Conservation (phyloP, 2,113 vertebrate genomes). For the Hippotragus niger region DNA sequence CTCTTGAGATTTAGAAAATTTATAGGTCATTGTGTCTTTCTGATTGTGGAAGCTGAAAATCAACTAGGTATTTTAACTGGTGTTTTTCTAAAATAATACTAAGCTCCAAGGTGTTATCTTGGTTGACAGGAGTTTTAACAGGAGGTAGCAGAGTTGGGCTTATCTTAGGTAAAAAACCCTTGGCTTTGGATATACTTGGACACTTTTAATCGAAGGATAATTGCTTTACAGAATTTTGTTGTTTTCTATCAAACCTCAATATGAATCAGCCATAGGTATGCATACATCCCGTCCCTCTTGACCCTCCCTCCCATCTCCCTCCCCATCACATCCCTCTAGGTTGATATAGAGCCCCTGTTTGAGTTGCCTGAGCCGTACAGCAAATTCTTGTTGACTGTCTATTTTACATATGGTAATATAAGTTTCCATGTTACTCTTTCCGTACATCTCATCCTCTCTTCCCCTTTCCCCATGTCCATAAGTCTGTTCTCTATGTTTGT, state of each 20-base stretch:
- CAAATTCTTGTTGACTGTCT: background rate
- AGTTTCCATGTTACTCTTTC: background rate
- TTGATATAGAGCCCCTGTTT: background rate
- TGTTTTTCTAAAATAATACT: background rate
- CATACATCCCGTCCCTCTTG: background rate
- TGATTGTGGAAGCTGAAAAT: background rate
- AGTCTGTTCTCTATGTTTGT: background rate
- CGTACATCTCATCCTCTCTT: background rate
- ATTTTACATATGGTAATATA: background rate
- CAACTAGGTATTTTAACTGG: background rate
- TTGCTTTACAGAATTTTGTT: background rate
- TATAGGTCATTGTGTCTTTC: background rate
- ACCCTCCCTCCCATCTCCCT: background rate
- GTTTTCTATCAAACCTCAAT: background rate
- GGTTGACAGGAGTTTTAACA: background rate
- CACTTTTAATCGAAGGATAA: background rate
- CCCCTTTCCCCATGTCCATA: background rate
- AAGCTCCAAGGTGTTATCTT: background rate
- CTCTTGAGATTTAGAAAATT: background rate
- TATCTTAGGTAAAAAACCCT: background rate
- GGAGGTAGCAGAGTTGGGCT: background rate
- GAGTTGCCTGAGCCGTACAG: background rate
- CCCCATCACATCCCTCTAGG: background rate
- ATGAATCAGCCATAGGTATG: background rate
- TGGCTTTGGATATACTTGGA: background rate